A percentile compares a stretch with the other conserved stretches of the same genome.
Conservation (phyloP, 1,140 invertebrate genomes). For the Sitobion miscanthi region DNA sequence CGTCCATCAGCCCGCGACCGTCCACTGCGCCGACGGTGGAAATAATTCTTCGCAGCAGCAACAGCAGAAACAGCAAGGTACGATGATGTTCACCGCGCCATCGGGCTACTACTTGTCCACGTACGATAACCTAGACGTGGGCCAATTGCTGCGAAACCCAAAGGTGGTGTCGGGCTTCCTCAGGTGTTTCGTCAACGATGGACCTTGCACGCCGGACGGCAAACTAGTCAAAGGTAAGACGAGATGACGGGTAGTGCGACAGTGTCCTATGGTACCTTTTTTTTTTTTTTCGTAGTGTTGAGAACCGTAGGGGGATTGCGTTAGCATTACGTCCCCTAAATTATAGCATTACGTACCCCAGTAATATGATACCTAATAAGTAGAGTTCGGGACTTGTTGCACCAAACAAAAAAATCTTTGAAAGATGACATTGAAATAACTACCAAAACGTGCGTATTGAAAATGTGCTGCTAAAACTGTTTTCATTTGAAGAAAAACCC, state of each 20-base stretch:
- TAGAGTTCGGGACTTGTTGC: too few relatives aligned
- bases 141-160: not conserved
- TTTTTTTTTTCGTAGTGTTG: too few relatives aligned
- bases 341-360: too few relatives aligned
- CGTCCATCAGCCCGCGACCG: not conserved
- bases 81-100: not conserved
- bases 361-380: too few relatives aligned
- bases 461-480: too few relatives aligned
- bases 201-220: not conserved
- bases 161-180: not conserved
- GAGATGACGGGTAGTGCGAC: not conserved
- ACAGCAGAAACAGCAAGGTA: not conserved
- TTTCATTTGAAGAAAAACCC: too few relatives aligned
- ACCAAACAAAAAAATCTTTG: too few relatives aligned
- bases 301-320: too few relatives aligned
- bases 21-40: not conserved
- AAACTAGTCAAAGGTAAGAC: not conserved
- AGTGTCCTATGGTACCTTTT: too few relatives aligned
- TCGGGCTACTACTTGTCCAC: not conserved
- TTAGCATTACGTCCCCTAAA: too few relatives aligned
- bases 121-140: not conserved
- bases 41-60: not conserved
- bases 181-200: not conserved
- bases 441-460: too few relatives aligned
- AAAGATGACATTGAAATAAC: too few relatives aligned